Conservation (phyloP, 2,797 vertebrate species). For the Paratrypauchen microcephalus region DNA sequence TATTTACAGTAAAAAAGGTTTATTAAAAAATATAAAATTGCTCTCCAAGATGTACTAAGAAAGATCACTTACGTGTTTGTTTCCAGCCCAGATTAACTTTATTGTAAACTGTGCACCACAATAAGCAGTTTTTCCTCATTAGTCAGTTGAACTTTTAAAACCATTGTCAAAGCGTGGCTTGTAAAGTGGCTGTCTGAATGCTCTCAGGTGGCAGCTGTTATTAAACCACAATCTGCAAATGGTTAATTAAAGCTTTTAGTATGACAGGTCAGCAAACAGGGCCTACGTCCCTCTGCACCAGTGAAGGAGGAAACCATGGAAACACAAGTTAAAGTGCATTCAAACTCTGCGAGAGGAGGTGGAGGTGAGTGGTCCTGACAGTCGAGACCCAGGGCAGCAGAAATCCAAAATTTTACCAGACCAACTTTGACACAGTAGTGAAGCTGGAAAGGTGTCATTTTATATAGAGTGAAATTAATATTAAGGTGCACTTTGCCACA, state of each 20-base stretch:
- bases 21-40: too few species aligned
- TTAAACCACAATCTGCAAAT: conserved; percentile 25
- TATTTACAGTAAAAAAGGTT: too few species aligned
- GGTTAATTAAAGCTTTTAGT: conserved; percentile 27
- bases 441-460: not conserved
- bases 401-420: not conserved
- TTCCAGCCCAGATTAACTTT: not conserved
- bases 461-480: not conserved
- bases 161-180: not conserved
- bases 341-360: not conserved
- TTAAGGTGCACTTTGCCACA: not conserved
- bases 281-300: conserved; percentile 2
- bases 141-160: conserved; percentile 6
- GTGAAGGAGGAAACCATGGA: conserved; percentile 19
- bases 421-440: not conserved
- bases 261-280: conserved; percentile 24
- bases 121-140: not conserved
- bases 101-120: conserved; percentile 4
- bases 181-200: conserved; percentile 19
- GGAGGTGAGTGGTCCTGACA: not conserved
- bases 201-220: conserved; percentile 24
- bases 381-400: not conserved
- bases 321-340: conserved; percentile 15
- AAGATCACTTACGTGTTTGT: not conserved
- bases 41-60: not conserved